Evolutionary conservation across 2,113 vertebrate genomes (phyloP).

Genomic region (Mesoclemmys tuberculata): DNA sequence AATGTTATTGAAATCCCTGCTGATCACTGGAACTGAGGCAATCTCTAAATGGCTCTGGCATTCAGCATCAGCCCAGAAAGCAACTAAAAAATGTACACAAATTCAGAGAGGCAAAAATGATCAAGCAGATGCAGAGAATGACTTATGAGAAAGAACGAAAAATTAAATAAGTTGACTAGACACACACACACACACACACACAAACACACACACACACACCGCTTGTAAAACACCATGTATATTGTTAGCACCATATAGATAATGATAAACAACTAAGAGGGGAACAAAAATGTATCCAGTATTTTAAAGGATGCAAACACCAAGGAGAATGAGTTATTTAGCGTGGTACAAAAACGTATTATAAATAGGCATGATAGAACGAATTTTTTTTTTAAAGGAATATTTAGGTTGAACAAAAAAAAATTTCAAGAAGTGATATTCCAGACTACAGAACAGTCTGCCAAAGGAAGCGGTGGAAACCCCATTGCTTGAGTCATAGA

Average conservation of each 20-base stretch:
- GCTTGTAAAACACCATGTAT: no score
- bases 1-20: not conserved
- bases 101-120: not conserved
- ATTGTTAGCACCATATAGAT: not conserved
- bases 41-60: not conserved
- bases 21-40: not conserved
- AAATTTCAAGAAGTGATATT: not conserved
- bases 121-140: not conserved
- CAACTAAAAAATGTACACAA: not conserved
- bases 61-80: not conserved
- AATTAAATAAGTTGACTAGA: not conserved
- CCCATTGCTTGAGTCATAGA: not conserved
- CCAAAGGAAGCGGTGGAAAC: not conserved
- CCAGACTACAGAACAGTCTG: not conserved
- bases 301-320: not conserved
- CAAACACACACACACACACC: no score
- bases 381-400: not conserved
- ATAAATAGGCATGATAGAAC: not conserved
- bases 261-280: not conserved
- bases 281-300: not conserved
- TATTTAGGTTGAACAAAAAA: not conserved
- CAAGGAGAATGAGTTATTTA: not conserved
- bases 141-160: not conserved
- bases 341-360: no score
- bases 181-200: no score